Base-by-base conservation (phyloP, 2,113 vertebrate species). In the Ciconia boyciana region DNA sequence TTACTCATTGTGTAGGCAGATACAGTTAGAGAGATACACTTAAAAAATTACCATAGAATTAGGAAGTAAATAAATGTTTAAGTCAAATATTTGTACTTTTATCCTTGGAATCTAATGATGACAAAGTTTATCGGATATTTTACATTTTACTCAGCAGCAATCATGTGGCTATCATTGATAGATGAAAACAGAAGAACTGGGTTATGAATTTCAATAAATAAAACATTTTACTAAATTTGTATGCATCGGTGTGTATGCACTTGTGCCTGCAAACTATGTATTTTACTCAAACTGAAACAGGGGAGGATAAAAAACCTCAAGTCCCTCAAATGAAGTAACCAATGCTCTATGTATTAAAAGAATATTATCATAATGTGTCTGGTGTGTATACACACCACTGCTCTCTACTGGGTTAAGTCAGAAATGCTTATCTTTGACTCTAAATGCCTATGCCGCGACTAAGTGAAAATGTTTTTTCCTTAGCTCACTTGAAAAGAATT, bases 1-100 rank as follows among this genome's bases (percentile, higher is more conserved):
- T 97, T 97, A 41, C 36, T 96, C 89, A 95, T 94, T 89, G 75
- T 95, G 79, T 95, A 98, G 91, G 95, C 89, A 98, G 94, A 97
- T 90, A 95, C 34, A 95, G 89, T 82, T 66, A 96, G 89, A 57
- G 41, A 96, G 86, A 96, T 87, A 89, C 21, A 97, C 71, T 97
- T 93, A 81, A 97, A 97, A 92, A 97, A 97, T 95, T 93, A 96
- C 74, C 49, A 41, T 34, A 83, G 66, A 97, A 97, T 97, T 96
- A 97, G 91, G 72, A 97, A 93, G 49, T 39, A 94, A 91, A 93
- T 87, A 93, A 80, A 80, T 77, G 62, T 91, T 89, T 78, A 97
- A 96, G 66, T 94, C 87, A 95, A 95, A 93, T 80, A 96, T 97
- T 97, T 96, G 51, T 72, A 51, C 43, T 77, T 95, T 85, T 81